phyloP scores from a whole-genome alignment of 1,140 invertebrate species.

The Tribolium madens region DNA sequence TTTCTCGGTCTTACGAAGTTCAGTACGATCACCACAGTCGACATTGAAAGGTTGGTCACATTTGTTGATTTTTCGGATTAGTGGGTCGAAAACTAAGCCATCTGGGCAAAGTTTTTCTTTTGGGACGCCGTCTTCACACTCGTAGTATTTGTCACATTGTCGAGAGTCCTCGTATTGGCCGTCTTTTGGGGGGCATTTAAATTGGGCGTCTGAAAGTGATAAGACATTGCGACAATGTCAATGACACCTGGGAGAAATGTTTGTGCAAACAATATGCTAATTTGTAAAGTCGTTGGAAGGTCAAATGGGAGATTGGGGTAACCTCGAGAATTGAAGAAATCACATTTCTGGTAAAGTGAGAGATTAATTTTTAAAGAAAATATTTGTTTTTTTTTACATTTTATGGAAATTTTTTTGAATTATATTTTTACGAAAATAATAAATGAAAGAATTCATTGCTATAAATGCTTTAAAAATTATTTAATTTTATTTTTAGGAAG shows the following conservation, averaged over 20 bases:
- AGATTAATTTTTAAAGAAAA: no score
- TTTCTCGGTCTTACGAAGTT: slow-evolving; percentile 89
- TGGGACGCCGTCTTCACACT: slow-evolving; percentile 80
- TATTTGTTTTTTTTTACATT: no score
- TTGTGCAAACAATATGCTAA: not conserved
- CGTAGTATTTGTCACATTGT: slow-evolving; percentile 89
- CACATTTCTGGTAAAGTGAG: no score
- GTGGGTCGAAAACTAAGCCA: slow-evolving; percentile 86
- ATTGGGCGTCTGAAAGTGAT: slow-evolving; percentile 73
- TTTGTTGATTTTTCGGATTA: slow-evolving; percentile 87
- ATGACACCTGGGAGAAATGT: not conserved
- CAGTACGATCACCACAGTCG: slow-evolving; percentile 85
- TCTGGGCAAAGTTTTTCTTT: slow-evolving; percentile 85
- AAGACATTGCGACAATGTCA: not conserved
- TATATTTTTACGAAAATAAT: no score
- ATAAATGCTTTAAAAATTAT: no score
- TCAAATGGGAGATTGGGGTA: not conserved
- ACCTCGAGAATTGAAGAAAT: not conserved
- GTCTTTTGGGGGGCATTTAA: slow-evolving; percentile 81
- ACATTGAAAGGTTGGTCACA: slow-evolving; percentile 93
- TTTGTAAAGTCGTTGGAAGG: not conserved
- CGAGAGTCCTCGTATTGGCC: slow-evolving; percentile 82
- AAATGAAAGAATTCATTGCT: no score
- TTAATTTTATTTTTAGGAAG: no score
- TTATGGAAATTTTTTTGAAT: no score